Conservation (phyloP, 2,797 vertebrate species). For the Bradypodion ventrale region DNA sequence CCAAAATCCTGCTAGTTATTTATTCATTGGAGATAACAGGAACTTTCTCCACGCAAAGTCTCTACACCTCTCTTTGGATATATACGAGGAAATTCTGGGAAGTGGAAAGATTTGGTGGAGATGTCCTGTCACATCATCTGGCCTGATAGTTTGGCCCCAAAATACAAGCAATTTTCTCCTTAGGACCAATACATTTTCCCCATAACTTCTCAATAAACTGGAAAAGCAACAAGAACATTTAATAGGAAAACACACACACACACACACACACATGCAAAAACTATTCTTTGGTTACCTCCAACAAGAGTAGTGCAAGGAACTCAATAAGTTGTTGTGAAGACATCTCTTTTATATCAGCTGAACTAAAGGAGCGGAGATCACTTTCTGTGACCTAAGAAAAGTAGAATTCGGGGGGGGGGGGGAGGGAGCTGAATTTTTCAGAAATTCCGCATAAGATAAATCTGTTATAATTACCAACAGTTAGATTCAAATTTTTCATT, state of each 20-base stretch:
- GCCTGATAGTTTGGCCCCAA: background rate
- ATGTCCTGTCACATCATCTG: background rate
- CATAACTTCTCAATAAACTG: background rate
- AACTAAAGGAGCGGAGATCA: conserved; percentile 81
- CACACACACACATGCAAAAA: no score
- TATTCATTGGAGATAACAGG: background rate
- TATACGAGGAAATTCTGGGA: background rate
- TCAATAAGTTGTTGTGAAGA: conserved; percentile 92
- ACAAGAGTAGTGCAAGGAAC: conserved; percentile 88
- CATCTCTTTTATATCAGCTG: conserved; percentile 82
- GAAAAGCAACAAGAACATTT: background rate
- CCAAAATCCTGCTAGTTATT: background rate
- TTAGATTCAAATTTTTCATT: conserved; percentile 7
- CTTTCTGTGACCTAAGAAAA: conserved; percentile 83
- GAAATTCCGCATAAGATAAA: background rate
- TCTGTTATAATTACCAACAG: background rate
- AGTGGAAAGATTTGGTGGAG: background rate
- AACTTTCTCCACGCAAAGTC: background rate
- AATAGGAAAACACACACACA: background rate
- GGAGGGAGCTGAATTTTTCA: conserved; percentile 20
- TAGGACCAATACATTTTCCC: background rate
- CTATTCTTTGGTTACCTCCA: conserved; percentile 77
- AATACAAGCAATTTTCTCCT: background rate
- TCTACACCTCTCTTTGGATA: no score
- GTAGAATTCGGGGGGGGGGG: background rate